phyloP scores from a whole-genome alignment of 2,113 vertebrate genomes.

The Xiphorhynchus elegans region DNA sequence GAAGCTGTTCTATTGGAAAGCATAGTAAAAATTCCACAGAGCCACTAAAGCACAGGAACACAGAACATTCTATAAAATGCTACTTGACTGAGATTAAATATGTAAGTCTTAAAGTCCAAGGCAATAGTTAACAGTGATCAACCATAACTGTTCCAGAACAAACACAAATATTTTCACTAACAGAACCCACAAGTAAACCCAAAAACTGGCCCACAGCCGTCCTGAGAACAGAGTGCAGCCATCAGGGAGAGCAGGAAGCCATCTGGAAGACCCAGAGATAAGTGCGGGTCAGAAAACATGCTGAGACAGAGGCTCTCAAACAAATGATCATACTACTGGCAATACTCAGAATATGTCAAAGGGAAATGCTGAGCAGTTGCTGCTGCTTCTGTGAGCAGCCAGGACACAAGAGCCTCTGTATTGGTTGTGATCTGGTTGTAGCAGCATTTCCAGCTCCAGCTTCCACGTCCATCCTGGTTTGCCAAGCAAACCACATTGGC shows the following conservation, averaged over 20 bases:
- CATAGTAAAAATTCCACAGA: background rate
- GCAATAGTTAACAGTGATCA: background rate
- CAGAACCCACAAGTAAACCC: background rate
- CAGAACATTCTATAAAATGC: background rate
- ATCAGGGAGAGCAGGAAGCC: background rate
- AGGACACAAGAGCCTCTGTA: background rate
- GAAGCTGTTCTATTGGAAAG: background rate
- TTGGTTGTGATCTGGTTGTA: background rate
- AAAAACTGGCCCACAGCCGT: background rate
- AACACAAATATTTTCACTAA: background rate
- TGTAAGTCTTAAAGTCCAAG: background rate
- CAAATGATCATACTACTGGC: background rate
- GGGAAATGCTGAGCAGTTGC: background rate
- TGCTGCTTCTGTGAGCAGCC: background rate
- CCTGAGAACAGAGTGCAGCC: fast-evolving
- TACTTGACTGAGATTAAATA: background rate
- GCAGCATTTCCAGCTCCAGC: background rate
- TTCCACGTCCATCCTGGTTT: background rate
- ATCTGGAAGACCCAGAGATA: background rate
- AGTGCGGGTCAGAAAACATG: background rate
- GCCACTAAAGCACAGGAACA: background rate
- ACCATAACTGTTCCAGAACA: background rate
- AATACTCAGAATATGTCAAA: background rate
- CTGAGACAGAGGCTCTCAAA: background rate
- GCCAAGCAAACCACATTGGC: background rate